Evolutionary conservation across 1,140 invertebrate genomes (phyloP).

Genomic region (Nautilus pompilius): DNA sequence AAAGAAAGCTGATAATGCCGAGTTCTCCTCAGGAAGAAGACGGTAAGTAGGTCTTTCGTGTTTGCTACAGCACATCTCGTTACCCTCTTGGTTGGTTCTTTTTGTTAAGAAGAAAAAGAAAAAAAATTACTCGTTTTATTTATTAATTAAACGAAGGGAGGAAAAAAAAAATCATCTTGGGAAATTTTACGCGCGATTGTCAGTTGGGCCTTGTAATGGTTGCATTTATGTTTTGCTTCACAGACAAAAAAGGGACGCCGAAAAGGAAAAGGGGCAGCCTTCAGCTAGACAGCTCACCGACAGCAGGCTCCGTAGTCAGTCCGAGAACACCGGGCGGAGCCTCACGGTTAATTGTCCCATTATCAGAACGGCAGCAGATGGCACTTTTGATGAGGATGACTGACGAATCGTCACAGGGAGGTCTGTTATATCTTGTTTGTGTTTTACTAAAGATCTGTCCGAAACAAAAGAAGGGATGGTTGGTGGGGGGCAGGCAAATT

Average conservation of each 20-base stretch:
- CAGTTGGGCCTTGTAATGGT: too few relatives aligned
- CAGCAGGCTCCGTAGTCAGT: constrained; percentile 21
- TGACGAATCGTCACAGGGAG: constrained; percentile 58
- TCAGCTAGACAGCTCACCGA: constrained; percentile 36
- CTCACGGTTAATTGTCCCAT: constrained; percentile 62
- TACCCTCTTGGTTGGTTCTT: too few relatives aligned
- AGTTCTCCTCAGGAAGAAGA: constrained; percentile 39
- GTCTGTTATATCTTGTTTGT: constrained; percentile 5
- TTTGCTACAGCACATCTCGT: too few relatives aligned
- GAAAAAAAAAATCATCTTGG: too few relatives aligned
- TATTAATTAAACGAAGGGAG: too few relatives aligned
- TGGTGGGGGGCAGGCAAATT: too few relatives aligned
- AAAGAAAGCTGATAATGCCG: constrained; percentile 40
- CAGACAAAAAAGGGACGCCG: constrained; percentile 41
- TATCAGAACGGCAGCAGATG: constrained; percentile 84
- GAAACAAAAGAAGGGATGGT: too few relatives aligned
- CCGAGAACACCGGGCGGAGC: constrained; percentile 32
- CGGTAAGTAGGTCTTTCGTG: too few relatives aligned
- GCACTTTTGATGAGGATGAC: constrained; percentile 80
- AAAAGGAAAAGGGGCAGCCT: constrained; percentile 38
- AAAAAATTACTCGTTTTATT: too few relatives aligned
- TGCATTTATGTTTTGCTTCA: not conserved
- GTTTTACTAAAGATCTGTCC: not conserved
- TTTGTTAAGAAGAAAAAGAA: too few relatives aligned
- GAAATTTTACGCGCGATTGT: too few relatives aligned